Evolutionary conservation across 2,797 vertebrate species (phyloP).

Genomic region (Chaetophractus vellerosus): DNA sequence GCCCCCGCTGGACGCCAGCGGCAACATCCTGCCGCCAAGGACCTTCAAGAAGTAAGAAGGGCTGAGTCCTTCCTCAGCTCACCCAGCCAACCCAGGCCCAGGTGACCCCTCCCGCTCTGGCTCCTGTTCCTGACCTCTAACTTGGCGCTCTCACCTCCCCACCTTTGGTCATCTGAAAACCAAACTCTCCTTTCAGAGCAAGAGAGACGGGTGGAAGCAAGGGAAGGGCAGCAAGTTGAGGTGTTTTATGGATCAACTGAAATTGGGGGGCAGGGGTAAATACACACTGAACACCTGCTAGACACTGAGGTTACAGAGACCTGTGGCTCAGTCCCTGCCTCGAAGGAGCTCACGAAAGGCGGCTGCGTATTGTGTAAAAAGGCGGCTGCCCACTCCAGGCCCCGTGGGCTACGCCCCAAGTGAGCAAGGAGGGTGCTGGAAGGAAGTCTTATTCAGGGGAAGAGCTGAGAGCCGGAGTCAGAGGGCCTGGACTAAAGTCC

Average conservation of each 20-base stretch:
- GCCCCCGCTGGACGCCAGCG: slow-evolving; percentile 74
- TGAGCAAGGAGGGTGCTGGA: not conserved
- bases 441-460: not conserved
- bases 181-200: not conserved
- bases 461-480: not conserved
- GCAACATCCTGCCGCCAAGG: slow-evolving; percentile 80
- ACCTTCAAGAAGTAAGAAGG: slow-evolving; percentile 82
- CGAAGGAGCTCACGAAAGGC: not conserved
- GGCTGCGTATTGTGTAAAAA: not conserved
- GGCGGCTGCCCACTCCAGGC: not conserved
- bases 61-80: not conserved
- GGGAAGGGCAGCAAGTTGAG: not conserved
- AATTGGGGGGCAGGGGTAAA: not conserved
- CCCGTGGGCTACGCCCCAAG: not conserved
- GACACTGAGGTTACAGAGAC: not conserved
- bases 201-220: not conserved
- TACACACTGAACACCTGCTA: not conserved
- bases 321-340: not conserved
- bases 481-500: not conserved
- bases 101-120: not conserved
- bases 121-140: not conserved
- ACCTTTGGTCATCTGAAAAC: not conserved
- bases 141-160: not conserved
- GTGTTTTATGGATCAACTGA: not conserved
- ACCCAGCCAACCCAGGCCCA: rapidly evolving